phyloP scores from a whole-genome alignment of 2,888 invertebrate genomes.

The Hypolimnas misippus region DNA sequence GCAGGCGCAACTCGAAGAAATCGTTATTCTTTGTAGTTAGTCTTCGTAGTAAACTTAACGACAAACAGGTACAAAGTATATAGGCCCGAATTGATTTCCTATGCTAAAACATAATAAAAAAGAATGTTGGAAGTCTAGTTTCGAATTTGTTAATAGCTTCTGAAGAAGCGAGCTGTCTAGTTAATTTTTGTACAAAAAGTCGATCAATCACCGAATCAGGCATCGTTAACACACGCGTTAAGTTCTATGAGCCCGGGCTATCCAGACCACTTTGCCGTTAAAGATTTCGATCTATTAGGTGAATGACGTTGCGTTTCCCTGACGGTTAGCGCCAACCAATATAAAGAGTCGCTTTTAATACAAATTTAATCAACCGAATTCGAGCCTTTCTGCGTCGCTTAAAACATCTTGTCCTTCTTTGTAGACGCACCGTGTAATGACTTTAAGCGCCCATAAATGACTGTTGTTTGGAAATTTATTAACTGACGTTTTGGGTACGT shows the following conservation, averaged over 20 bases:
- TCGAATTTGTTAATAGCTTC: constrained; percentile 61
- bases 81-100: constrained; percentile 21
- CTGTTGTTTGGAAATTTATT: constrained; percentile 77
- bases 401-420: constrained; percentile 69
- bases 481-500: constrained; percentile 64
- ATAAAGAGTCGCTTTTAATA: constrained; percentile 78
- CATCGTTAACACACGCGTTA: constrained; percentile 76
- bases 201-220: constrained; percentile 79
- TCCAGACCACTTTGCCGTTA: constrained; percentile 68
- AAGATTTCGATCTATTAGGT: constrained; percentile 81
- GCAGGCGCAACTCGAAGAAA: too few relatives aligned
- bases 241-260: constrained; percentile 72
- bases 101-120: constrained; percentile 31
- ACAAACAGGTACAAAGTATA: constrained; percentile 1
- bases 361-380: constrained; percentile 82
- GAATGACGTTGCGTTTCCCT: constrained; percentile 68
- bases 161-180: constrained; percentile 66
- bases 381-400: constrained; percentile 69
- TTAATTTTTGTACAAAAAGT: constrained; percentile 66
- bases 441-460: constrained; percentile 76
- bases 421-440: constrained; percentile 77
- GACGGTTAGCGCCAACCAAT: constrained; percentile 72
- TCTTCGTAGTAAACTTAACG: too few relatives aligned
- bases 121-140: constrained; percentile 38
- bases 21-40: too few relatives aligned